phyloP scores from a whole-genome alignment of 2,888 invertebrate species.

The Nymphalis polychloros region DNA sequence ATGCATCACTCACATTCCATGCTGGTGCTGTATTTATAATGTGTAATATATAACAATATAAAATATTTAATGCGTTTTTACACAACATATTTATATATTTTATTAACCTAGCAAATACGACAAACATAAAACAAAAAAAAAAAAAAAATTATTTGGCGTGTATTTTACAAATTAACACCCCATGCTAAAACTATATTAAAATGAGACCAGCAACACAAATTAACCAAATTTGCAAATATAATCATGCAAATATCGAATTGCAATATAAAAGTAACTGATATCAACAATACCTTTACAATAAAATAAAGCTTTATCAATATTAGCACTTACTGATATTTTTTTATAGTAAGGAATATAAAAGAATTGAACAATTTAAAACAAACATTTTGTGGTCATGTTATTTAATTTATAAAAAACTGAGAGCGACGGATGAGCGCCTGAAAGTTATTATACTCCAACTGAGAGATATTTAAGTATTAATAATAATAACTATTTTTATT shows the following conservation, averaged over 20 bases:
- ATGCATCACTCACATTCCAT: slow-evolving; percentile 36
- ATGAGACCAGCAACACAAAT: background rate
- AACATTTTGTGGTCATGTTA: too few relatives aligned
- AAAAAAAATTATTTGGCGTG: background rate
- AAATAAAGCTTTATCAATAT: too few relatives aligned
- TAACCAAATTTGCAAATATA: background rate
- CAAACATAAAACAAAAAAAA: background rate
- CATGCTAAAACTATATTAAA: background rate
- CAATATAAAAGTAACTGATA: slow-evolving; percentile 3
- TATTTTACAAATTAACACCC: background rate
- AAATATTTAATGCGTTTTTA: background rate
- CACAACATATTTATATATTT: background rate
- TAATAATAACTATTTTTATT: too few relatives aligned
- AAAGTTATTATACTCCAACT: too few relatives aligned
- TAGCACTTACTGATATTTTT: too few relatives aligned
- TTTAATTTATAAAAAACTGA: too few relatives aligned
- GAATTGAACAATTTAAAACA: too few relatives aligned
- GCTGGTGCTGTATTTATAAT: slow-evolving; percentile 25
- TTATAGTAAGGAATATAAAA: too few relatives aligned
- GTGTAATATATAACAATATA: background rate
- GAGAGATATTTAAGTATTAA: too few relatives aligned
- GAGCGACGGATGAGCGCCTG: too few relatives aligned
- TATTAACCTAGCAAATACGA: background rate
- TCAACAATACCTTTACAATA: too few relatives aligned
- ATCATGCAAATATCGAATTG: slow-evolving; percentile 6